Evolutionary conservation across 2,113 vertebrate genomes (phyloP), one percentile per base, ranked within the genome.

Genomic region (Hassar affinis): DNA sequence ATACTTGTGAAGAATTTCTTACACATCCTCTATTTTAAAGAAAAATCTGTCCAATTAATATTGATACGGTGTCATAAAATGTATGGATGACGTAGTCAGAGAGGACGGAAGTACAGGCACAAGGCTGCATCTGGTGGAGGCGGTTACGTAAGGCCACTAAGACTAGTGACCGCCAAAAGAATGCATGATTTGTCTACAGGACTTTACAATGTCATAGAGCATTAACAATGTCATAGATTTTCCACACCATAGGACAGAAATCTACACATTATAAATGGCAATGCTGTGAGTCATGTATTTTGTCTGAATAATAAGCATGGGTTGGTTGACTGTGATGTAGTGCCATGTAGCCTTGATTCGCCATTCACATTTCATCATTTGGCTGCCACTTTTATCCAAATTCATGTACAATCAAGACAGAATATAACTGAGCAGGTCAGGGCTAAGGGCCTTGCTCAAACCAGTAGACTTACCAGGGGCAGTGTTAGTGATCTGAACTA

Each of bases 1-100:
- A 52, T 87, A 64, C 38, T 71, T 56, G 81, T 82, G 33, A 81
- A 77, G 30, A 85, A 79, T 80, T 68, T 51, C 18, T 77, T 64
- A 79, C 27, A 49, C 72, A 45, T 47, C 59, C 27, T 84, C 18
- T 12, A 62, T 81, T 69, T 45, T 54, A 51, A 84, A 83, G n/a
- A 42, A 42, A 22, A 49, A 54, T 54, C 51, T 52, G 25, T 78
- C 7, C 49, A 59, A 66, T 69, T 77, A 17, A 81, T 77, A n/a
- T 64, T 17, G 18, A 59, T 33, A 7, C 74, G 35, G 59, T 82
- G 45, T n/a, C 52, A 30, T 11, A 61, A 5, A 42, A n/a, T 11
- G 45, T 59, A 76, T 52, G 33, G 14, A 25, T 64, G 56, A 76
- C 35, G 27, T 64, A 59, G 33, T 12, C 2, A 15, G 69, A 35